Percentiles rank a stretch among this genome's conserved stretches.
Evolutionary conservation across 2,888 invertebrate genomes (phyloP).

Genomic region (Trissonchulus latispiculum): DNA sequence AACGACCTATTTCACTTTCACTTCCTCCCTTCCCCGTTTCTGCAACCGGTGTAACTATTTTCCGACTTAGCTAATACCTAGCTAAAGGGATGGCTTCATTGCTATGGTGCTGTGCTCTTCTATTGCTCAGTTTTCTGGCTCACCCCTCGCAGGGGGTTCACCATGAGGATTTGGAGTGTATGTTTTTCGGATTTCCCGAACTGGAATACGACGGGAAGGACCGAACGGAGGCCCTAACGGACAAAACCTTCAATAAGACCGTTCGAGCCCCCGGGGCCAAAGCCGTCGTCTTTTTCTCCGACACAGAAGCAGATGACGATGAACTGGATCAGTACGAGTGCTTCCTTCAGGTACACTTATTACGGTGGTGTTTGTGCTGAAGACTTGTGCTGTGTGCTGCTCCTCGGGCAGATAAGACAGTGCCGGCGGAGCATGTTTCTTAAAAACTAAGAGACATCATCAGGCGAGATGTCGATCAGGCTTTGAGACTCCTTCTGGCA

Average conservation of each 20-base stretch:
- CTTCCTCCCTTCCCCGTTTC: no score
- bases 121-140: no score
- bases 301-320: conserved; percentile 41
- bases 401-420: neutral
- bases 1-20: no score
- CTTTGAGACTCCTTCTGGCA: no score
- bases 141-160: no score
- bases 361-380: neutral
- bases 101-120: no score
- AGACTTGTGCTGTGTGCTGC: no score
- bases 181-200: conserved; percentile 44
- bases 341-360: conserved; percentile 38
- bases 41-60: no score
- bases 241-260: conserved; percentile 44
- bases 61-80: no score
- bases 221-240: conserved; percentile 33
- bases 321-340: conserved; percentile 44
- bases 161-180: conserved; percentile 36
- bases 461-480: neutral
- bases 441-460: neutral
- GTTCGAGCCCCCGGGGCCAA: conserved; percentile 43
- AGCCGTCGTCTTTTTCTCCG: conserved; percentile 43
- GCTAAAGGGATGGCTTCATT: no score
- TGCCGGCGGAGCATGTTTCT: neutral
- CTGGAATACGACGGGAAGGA: conserved; percentile 40